A percentile compares a stretch with the other conserved stretches of the same genome.
phyloP scores from a whole-genome alignment of 2,113 vertebrate genomes.

The Cephalopterus ornatus region DNA sequence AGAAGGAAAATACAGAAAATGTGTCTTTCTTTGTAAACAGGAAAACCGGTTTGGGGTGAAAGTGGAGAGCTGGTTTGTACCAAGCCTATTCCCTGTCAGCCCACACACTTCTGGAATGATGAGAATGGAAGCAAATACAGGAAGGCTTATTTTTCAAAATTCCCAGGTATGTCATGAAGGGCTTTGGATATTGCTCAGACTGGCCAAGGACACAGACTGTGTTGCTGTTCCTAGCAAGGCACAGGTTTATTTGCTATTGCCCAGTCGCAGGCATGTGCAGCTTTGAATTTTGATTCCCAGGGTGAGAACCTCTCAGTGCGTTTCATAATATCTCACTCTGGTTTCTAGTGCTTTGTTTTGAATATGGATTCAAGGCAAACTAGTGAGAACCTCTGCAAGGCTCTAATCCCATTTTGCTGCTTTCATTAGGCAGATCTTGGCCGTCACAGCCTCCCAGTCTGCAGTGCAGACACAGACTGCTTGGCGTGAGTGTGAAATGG shows the following conservation, averaged over 20 bases:
- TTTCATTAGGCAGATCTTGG: neutral
- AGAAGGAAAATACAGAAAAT: neutral
- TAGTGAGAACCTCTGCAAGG: neutral
- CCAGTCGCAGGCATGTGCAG: neutral
- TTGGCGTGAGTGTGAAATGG: neutral
- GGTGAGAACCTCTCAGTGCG: neutral
- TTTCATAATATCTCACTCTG: neutral
- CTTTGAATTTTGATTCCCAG: neutral
- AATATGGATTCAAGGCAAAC: neutral
- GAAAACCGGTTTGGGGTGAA: constrained; percentile 89
- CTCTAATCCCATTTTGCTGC: neutral
- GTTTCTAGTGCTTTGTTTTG: neutral
- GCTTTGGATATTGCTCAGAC: neutral
- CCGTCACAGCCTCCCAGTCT: neutral
- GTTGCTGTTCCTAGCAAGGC: neutral
- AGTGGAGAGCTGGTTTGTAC: constrained; percentile 95
- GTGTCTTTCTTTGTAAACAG: constrained; percentile 49
- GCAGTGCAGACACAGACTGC: neutral
- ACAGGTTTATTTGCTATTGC: neutral
- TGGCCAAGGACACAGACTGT: neutral
- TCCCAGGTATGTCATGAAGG: constrained; percentile 75
- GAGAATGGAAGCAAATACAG: constrained; percentile 91
- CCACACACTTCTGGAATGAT: constrained; percentile 96
- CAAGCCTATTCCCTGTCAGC: constrained; percentile 92
- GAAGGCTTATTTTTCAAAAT: constrained; percentile 94